Conservation (phyloP, 2,888 invertebrate genomes). For the Chalcosyrphus nemorum region DNA sequence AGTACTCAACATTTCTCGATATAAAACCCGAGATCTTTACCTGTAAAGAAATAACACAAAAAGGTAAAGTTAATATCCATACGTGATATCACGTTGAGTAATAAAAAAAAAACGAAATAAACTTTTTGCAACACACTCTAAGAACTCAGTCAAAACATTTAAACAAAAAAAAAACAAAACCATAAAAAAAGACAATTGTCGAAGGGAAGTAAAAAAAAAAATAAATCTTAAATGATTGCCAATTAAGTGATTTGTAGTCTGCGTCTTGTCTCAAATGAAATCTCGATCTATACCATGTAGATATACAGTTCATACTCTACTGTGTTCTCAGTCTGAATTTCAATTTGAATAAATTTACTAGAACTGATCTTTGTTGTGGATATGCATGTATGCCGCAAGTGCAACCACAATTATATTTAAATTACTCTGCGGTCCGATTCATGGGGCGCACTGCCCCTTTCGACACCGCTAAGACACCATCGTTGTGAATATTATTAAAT, state of each 20-base stretch:
- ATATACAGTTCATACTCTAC: not conserved
- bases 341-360: slow-evolving; percentile 15
- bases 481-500: slow-evolving; percentile 15
- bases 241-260: slow-evolving; percentile 58
- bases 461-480: not conserved
- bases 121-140: not conserved
- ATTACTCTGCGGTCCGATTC: slow-evolving; percentile 26
- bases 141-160: not conserved
- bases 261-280: slow-evolving; percentile 32
- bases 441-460: not conserved
- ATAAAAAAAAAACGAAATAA: not conserved
- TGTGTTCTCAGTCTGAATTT: not conserved
- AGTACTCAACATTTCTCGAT: not conserved
- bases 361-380: not conserved
- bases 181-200: no score
- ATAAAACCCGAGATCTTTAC: not conserved
- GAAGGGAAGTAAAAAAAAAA: slow-evolving; percentile 1
- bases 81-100: not conserved
- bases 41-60: not conserved
- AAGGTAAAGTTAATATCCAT: not conserved
- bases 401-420: slow-evolving; percentile 41
- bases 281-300: slow-evolving; percentile 7
- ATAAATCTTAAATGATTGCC: slow-evolving; percentile 48
- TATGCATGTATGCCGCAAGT: not conserved
- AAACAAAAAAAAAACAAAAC: not conserved